Base-by-base conservation (phyloP, 2,113 vertebrate species). In the Notarius lentiginosus region DNA sequence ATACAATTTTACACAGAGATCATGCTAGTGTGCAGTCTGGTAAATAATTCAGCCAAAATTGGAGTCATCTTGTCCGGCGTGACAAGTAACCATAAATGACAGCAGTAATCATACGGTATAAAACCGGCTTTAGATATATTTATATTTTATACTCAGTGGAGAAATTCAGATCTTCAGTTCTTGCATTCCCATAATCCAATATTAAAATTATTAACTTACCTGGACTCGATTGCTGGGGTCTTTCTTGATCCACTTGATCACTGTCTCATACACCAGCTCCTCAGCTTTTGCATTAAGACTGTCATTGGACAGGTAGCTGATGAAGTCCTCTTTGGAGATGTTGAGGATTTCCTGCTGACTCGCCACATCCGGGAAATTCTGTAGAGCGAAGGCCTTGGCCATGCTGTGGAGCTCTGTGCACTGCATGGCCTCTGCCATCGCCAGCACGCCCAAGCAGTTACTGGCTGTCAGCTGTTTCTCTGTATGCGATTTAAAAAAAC, bases 221-320 rank as follows among this genome's bases (percentile, higher is more conserved):
- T 99, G 97, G 0, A 96, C 96, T 88, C 98, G 95, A 88, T 94
- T 93, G 41, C 90, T 90, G 0, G 97, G 95, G 10, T 99, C 97
- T 88, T 96, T 97, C 93, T 97, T 99, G 94, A 99, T 98, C 98
- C 98, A 99, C 85, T 97, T 99, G 94, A 99, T 97, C 92, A 98
- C 96, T 0, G 97, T 98, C 94, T 99, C 98, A 0, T 99, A 99
- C 34, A 99, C 98, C 89, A 99, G 95, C 92, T 99, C 98, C 92
- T 99, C 98, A 0, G 98, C 97, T 93, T 99, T 99, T 88, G 98
- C 99, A 94, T 99, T 99, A 89, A 99, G 96, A 91, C 98, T 98
- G 95, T 99, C 97, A 10, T 99, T 99, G 92, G 98, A 99, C 94
- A 99, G 94, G 88, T 99, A 99, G 75, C 96, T 93, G 88, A 99